Conservation (phyloP, 2,888 invertebrate genomes). For the Colostygia pectinataria region DNA sequence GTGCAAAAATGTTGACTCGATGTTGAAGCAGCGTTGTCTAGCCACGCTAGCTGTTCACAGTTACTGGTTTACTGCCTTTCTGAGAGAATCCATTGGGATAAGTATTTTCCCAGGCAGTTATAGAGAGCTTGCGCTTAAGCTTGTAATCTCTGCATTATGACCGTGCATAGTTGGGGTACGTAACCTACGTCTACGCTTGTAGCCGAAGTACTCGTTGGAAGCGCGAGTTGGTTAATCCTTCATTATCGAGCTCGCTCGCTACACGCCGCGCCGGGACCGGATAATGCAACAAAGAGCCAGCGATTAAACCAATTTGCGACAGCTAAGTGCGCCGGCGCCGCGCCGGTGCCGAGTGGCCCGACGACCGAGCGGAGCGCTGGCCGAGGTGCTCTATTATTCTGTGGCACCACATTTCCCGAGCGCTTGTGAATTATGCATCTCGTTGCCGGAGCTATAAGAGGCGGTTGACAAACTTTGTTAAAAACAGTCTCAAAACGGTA, state of each 20-base stretch:
- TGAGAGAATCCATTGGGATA: not conserved
- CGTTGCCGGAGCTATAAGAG: not conserved
- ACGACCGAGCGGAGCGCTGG: not conserved
- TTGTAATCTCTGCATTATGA: not conserved
- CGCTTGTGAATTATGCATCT: slow-evolving; percentile 1
- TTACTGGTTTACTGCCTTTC: not conserved
- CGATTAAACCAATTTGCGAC: slow-evolving; percentile 46
- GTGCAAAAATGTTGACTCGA: not conserved
- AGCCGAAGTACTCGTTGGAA: not conserved
- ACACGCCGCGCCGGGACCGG: not conserved
- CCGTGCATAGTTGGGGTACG: not conserved
- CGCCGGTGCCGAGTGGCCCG: slow-evolving; percentile 1
- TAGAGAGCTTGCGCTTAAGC: not conserved
- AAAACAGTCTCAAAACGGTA: not conserved
- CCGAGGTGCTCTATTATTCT: slow-evolving; percentile 5
- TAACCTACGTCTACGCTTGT: not conserved
- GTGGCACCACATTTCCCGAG: not conserved
- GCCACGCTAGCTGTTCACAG: too few species aligned
- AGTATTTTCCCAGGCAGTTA: not conserved
- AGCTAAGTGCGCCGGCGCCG: not conserved
- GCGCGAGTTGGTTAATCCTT: not conserved
- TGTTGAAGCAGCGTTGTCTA: not conserved
- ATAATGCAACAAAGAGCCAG: slow-evolving; percentile 44
- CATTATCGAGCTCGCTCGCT: not conserved
- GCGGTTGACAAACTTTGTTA: not conserved